A percentile compares a stretch with the other conserved stretches of the same genome.
phyloP scores from a whole-genome alignment of 2,113 vertebrate species.

The Gulo gulo region DNA sequence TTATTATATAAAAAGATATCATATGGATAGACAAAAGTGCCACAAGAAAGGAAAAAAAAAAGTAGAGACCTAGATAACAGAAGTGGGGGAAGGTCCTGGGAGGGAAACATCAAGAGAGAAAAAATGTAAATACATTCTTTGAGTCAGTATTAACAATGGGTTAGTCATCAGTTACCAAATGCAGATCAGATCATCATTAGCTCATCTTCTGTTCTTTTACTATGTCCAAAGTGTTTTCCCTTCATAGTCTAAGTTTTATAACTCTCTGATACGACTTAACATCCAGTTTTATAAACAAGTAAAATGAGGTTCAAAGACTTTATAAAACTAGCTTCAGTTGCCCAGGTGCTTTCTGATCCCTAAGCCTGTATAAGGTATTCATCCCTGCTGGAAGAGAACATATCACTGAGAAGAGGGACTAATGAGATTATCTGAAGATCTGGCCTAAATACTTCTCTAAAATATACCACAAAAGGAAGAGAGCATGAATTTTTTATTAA shows the following conservation, averaged over 20 bases:
- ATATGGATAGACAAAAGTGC: not conserved
- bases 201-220: not conserved
- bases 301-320: not conserved
- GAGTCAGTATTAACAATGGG: not conserved
- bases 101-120: not conserved
- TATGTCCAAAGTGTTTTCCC: not conserved
- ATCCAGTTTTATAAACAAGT: not conserved
- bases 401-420: not conserved
- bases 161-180: not conserved
- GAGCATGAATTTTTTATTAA: not conserved
- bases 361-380: not conserved
- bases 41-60: not conserved
- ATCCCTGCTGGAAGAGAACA: not conserved
- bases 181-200: not conserved
- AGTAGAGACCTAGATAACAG: not conserved
- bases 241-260: slow-evolving; percentile 30
- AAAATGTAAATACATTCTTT: not conserved
- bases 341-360: not conserved
- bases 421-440: not conserved
- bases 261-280: not conserved
- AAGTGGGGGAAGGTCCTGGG: fast-evolving
- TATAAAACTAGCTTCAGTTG: not conserved
- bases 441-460: not conserved
- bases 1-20: not conserved
- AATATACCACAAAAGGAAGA: not conserved